These are phyloP conservation scores for Eurytoma californica DNA, from an alignment of 2,888 invertebrate genomes.

Conservation along the genomic window DNA sequence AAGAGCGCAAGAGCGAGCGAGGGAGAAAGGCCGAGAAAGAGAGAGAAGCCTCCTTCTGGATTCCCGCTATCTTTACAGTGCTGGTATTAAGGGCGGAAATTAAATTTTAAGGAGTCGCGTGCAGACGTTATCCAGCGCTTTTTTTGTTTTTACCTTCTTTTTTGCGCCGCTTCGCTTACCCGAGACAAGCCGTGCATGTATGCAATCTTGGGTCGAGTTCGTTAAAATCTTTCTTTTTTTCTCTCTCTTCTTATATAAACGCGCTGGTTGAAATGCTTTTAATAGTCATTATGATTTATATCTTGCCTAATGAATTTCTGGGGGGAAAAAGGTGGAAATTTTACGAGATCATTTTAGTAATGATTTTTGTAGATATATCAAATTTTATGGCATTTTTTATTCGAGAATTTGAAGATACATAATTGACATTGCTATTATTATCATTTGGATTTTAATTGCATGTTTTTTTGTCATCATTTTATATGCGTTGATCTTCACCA, in stretches of 20 bases:
- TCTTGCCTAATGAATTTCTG: slow-evolving; percentile 13
- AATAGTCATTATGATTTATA: slow-evolving; percentile 29
- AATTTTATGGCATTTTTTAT: not conserved
- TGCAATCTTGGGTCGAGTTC: not conserved
- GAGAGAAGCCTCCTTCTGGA: slow-evolving; percentile 11
- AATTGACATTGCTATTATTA: too few relatives aligned
- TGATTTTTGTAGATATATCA: not conserved
- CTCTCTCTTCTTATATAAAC: not conserved
- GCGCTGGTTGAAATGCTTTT: not conserved
- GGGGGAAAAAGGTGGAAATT: not conserved
- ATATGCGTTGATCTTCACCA: too few relatives aligned
- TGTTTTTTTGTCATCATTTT: too few relatives aligned
- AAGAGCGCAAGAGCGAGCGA: too few relatives aligned
- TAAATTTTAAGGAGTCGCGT: slow-evolving; percentile 46
- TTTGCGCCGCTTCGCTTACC: not conserved
- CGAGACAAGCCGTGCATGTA: not conserved
- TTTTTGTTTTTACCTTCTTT: not conserved
- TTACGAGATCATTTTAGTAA: not conserved
- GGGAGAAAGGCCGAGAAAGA: not conserved
- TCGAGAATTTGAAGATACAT: not conserved
- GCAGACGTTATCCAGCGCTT: slow-evolving; percentile 24
- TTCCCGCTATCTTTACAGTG: slow-evolving; percentile 29
- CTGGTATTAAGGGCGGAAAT: slow-evolving; percentile 41
- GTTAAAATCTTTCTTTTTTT: not conserved
- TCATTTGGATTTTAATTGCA: too few relatives aligned